Base-by-base conservation (phyloP, 2,797 vertebrate species). In the Scomberomorus guttatus region DNA sequence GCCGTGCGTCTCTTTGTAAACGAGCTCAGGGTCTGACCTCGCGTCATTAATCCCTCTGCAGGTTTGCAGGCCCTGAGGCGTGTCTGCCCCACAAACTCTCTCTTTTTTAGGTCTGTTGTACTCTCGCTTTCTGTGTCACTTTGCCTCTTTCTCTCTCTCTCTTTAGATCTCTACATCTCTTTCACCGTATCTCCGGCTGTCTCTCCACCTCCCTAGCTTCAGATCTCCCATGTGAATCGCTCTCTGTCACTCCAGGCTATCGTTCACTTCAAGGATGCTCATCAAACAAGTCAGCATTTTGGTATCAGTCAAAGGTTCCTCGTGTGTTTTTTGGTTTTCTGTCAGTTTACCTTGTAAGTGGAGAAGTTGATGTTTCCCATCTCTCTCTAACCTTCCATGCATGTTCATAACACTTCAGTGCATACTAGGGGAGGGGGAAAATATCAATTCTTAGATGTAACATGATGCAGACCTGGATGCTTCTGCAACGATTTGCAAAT, bases 1-100 rank as follows among this genome's bases (percentile, higher is more conserved):
- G 71, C 81, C 67, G 82, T 68, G 77, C 67, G 74, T 69, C 37
- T 74, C 56, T 88, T 83, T 88, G 83, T 84, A 82, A 89, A 93
- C 83, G 89, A 81, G 85, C 72, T 72, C 9, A 72, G 74, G 82
- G 81, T 82, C 70, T 64, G 79, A 87, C 85, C 90, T 52, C 44
- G 44, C 75, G 64, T 89, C 75, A 85, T 85, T 89, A 89, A 87
- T 90, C 82, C 80, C 76, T 81, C 74, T 48, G 71, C 72, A 52
- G 62, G 60, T 61, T 72, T 48, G 65, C 63, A 62, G 65, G 59
- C 72, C 77, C 84, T 4, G 67, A 79, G 84, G 81, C 73, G 5
- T n/a, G 25, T 67, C 74, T 84, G 81, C 46, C 71, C 83, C 46
- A 67, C 60, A 80, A 64, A 77, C 22, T 17, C 66, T 77, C 29